These are phyloP conservation scores for Phylloscopus collybita DNA, from an alignment of 2,797 vertebrate genomes.

Conservation along the genomic window DNA sequence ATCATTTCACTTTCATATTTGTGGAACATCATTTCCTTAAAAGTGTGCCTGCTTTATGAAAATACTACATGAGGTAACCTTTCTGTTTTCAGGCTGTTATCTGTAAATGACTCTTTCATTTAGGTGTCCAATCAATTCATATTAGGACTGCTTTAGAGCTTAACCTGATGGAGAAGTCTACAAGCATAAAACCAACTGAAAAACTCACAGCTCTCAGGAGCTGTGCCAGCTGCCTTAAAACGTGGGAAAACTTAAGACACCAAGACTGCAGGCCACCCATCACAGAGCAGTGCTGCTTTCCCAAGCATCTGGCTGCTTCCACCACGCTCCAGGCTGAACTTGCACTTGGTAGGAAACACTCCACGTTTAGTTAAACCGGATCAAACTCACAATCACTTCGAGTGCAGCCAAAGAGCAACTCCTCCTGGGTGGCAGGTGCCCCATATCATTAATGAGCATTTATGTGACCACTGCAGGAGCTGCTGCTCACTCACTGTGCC, in stretches of 20 bases:
- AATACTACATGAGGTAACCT: not conserved
- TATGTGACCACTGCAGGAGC: not conserved
- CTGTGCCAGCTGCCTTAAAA: not conserved
- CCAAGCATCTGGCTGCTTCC: not conserved
- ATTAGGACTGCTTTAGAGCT: not conserved
- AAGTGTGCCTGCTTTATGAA: not conserved
- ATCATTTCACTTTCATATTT: not conserved
- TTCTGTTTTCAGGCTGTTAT: not conserved
- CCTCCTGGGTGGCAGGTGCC: not conserved
- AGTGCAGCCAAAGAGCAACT: not conserved
- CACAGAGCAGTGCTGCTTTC: not conserved
- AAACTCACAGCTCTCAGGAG: not conserved
- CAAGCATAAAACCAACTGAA: not conserved
- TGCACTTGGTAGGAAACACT: not conserved
- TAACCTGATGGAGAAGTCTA: not conserved
- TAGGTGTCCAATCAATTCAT: not conserved
- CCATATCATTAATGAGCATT: not conserved
- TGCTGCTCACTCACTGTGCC: conserved; percentile 81
- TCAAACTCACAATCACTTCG: not conserved
- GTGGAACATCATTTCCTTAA: not conserved
- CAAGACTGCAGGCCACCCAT: not conserved
- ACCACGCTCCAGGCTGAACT: not conserved
- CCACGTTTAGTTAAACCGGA: not conserved
- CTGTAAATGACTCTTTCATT: not conserved
- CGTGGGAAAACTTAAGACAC: not conserved